A percentile compares a stretch with the other conserved stretches of the same genome.
Evolutionary conservation across 2,113 vertebrate genomes (phyloP).

Genomic region (Desmodus rotundus): DNA sequence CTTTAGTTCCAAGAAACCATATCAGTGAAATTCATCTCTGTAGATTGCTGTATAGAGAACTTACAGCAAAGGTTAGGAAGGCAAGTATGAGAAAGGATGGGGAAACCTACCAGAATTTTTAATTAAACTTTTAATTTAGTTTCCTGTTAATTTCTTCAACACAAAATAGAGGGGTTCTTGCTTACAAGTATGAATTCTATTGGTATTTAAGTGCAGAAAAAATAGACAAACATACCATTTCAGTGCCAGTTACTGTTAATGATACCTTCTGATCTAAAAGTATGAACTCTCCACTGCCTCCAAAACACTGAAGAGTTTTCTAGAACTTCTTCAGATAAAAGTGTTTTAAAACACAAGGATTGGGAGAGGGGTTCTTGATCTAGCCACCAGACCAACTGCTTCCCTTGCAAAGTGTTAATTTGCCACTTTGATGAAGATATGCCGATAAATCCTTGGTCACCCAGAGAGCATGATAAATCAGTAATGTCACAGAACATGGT

Average conservation of each 20-base stretch:
- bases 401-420: not conserved
- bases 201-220: not conserved
- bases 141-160: not conserved
- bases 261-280: not conserved
- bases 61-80: not conserved
- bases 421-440: not conserved
- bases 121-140: not conserved
- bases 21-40: not conserved
- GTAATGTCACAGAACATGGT: not conserved
- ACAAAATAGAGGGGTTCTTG: not conserved
- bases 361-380: not conserved
- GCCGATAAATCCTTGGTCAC: not conserved
- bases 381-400: not conserved
- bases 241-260: not conserved
- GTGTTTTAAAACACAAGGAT: not conserved
- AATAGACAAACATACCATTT: not conserved
- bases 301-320: not conserved
- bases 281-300: not conserved
- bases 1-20: not conserved
- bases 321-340: not conserved
- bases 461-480: not conserved
- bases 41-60: not conserved
- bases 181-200: not conserved
- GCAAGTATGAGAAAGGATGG: not conserved
- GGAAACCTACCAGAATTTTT: not conserved